Evolutionary conservation across 2,888 invertebrate genomes (phyloP).

Genomic region (Siphonodentalium dalli): DNA sequence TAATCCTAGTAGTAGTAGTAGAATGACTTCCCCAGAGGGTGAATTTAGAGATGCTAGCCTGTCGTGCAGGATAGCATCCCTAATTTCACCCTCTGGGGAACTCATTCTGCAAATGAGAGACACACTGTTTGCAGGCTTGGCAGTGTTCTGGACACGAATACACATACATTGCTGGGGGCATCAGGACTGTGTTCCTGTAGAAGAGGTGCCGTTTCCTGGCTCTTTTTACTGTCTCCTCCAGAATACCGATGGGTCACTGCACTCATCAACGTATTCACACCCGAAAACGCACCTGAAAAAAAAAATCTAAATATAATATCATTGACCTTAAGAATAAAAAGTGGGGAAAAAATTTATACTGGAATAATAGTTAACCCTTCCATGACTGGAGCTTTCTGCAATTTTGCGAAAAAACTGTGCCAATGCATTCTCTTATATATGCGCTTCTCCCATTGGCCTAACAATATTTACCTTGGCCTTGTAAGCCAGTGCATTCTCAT

Average conservation of each 20-base stretch:
- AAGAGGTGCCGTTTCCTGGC: conserved; percentile 56
- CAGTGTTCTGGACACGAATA: neutral
- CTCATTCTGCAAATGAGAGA: neutral
- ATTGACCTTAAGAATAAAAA: too few species aligned
- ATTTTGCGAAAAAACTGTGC: too few species aligned
- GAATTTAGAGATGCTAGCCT: neutral
- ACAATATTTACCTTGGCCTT: too few species aligned
- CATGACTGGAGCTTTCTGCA: too few species aligned
- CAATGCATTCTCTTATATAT: too few species aligned
- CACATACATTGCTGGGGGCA: conserved; percentile 28
- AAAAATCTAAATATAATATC: conserved; percentile 1
- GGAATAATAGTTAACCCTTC: too few species aligned
- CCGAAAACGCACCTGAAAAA: conserved; percentile 50
- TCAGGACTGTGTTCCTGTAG: conserved; percentile 51
- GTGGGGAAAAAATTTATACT: too few species aligned
- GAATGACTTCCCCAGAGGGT: too few species aligned
- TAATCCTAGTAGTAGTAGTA: too few species aligned
- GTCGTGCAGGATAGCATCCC: neutral
- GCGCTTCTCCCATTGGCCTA: too few species aligned
- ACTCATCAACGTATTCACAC: conserved; percentile 55
- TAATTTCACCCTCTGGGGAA: neutral
- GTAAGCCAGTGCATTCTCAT: too few species aligned
- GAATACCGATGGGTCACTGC: conserved; percentile 50
- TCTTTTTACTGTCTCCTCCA: conserved; percentile 37
- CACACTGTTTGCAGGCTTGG: neutral